Percentiles rank a stretch among this genome's conserved stretches.
Conservation (phyloP, 2,113 vertebrate genomes). For the Sander lucioperca region DNA sequence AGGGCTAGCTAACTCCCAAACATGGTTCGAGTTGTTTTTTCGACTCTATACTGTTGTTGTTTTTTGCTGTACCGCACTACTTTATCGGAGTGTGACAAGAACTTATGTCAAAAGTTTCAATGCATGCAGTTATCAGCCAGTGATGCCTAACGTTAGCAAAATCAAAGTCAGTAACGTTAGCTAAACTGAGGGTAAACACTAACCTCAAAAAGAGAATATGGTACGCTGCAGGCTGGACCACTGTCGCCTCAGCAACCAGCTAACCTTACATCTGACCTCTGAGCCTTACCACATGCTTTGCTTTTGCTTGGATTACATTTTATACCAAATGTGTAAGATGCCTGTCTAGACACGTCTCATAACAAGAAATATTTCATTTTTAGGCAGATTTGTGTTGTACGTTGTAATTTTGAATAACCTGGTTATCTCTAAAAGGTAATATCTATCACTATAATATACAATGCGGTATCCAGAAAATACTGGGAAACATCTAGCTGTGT, state of each 20-base stretch:
- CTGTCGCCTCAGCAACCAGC: neutral
- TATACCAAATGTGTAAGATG: neutral
- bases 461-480: neutral
- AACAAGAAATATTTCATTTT: neutral
- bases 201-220: slow-evolving; percentile 1
- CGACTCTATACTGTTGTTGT: neutral
- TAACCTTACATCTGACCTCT: slow-evolving; percentile 15
- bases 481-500: neutral
- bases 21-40: neutral
- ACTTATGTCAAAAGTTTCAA: slow-evolving; percentile 49
- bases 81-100: neutral
- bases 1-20: neutral
- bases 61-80: neutral
- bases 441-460: neutral
- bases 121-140: slow-evolving; percentile 19
- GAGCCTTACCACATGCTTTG: neutral
- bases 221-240: neutral
- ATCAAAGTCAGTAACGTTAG: neutral
- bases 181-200: slow-evolving; percentile 12
- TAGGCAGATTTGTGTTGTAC: neutral
- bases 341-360: neutral
- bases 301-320: neutral
- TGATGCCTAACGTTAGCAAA: slow-evolving; percentile 17
- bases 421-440: neutral
- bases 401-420: neutral